These are phyloP conservation scores for Pollenia labialis DNA, from an alignment of 2,888 invertebrate genomes.

Conservation along the genomic window DNA sequence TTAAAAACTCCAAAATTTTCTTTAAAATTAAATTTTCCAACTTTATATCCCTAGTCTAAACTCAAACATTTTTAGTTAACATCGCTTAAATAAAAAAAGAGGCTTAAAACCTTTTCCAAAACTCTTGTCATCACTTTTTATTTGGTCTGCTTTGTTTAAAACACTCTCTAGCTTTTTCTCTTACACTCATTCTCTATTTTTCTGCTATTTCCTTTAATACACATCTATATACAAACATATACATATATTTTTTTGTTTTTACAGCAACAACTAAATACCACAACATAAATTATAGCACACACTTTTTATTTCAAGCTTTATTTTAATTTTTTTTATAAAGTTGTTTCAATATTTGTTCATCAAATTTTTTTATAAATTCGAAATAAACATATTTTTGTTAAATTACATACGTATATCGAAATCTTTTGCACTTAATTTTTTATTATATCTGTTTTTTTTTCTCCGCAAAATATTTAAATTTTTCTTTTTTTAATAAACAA, in stretches of 20 bases:
- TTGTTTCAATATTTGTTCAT: background rate
- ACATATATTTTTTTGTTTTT: constrained; percentile 3
- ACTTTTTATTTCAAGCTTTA: background rate
- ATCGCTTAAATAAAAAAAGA: too few relatives aligned
- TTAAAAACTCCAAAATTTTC: background rate
- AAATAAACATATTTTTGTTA: background rate
- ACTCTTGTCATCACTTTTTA: constrained; percentile 36
- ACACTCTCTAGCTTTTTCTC: constrained; percentile 4
- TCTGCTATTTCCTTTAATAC: constrained; percentile 12
- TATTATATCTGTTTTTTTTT: background rate
- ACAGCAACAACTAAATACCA: constrained; percentile 58
- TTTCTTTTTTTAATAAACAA: constrained; percentile 1
- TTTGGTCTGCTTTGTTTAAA: background rate
- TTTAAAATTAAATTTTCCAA: background rate
- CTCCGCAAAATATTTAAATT: constrained; percentile 28
- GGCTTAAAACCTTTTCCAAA: too few relatives aligned
- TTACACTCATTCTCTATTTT: background rate
- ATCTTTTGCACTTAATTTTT: constrained; percentile 25
- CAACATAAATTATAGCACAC: constrained; percentile 47
- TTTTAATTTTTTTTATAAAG: background rate
- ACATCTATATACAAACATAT: background rate
- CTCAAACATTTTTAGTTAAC: too few relatives aligned
- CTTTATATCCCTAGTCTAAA: too few relatives aligned
- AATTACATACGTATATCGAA: background rate
- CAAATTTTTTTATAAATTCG: constrained; percentile 13